Percentiles rank a stretch among this genome's conserved stretches.
These are phyloP conservation scores for Fukomys damarensis DNA, from an alignment of 2,113 vertebrate genomes.

Conservation along the genomic window DNA sequence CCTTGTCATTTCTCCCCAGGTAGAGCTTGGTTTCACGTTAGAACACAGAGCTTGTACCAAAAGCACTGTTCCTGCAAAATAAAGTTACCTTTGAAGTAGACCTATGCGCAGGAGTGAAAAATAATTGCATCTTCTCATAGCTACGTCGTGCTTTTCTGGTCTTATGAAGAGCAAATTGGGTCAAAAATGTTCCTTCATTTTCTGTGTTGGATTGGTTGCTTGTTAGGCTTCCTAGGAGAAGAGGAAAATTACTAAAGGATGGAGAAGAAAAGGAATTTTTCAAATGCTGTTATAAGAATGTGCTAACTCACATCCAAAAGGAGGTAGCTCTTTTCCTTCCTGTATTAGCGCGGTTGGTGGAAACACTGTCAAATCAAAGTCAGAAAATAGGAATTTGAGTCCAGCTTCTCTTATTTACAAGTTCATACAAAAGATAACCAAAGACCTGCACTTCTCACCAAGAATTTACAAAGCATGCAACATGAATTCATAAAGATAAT, in stretches of 20 bases:
- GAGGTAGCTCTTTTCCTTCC: background rate
- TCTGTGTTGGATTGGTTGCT: background rate
- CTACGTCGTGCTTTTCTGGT: background rate
- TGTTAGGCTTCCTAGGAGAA: constrained; percentile 4
- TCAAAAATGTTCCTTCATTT: background rate
- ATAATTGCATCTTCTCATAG: background rate
- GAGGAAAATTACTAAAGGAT: background rate
- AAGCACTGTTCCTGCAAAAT: background rate
- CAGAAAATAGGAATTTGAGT: background rate
- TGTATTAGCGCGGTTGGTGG: background rate
- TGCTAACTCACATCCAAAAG: background rate
- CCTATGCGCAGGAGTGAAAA: background rate
- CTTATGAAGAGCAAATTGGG: constrained; percentile 48
- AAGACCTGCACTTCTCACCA: background rate
- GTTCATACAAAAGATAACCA: background rate
- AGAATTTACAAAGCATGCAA: constrained; percentile 17
- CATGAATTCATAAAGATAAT: background rate
- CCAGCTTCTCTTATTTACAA: background rate
- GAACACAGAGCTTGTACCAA: background rate
- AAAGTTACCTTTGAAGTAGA: constrained; percentile 49
- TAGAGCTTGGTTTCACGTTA: constrained; percentile 7
- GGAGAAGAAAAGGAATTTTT: constrained; percentile 34
- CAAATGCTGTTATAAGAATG: background rate
- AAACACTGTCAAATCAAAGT: background rate
- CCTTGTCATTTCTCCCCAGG: background rate